These are phyloP conservation scores for Sciaenops ocellatus DNA, from an alignment of 2,797 vertebrate genomes.

Conservation along the genomic window DNA sequence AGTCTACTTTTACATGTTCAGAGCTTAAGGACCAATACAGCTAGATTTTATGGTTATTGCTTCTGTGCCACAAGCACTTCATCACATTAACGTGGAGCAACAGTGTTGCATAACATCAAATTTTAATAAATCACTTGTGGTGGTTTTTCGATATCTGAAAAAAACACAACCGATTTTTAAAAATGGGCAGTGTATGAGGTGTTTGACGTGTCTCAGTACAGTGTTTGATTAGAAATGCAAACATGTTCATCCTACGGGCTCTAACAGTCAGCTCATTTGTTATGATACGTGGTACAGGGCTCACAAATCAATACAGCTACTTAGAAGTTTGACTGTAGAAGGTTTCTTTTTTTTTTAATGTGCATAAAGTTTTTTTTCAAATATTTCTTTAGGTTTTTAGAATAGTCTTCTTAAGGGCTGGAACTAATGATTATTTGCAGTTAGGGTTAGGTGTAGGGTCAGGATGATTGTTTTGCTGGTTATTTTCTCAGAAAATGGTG, in stretches of 20 bases:
- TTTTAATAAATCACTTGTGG: conserved; percentile 14
- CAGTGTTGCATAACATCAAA: conserved; percentile 18
- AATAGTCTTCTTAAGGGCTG: background rate
- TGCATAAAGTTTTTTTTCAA: background rate
- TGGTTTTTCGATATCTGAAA: background rate
- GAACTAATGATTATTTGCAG: background rate
- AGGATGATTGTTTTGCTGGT: background rate
- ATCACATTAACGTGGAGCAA: conserved; percentile 21
- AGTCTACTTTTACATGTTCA: conserved; percentile 39
- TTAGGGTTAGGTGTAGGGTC: too few species aligned
- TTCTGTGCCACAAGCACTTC: conserved; percentile 39
- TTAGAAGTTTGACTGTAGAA: background rate
- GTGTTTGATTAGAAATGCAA: background rate
- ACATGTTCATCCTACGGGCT: background rate
- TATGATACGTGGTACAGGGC: background rate
- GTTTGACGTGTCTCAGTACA: background rate
- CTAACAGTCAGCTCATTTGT: background rate
- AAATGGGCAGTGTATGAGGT: background rate
- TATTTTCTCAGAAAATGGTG: background rate
- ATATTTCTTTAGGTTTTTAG: background rate
- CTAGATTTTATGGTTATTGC: conserved; percentile 52
- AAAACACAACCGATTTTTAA: background rate
- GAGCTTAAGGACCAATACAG: conserved; percentile 49
- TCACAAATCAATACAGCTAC: background rate
- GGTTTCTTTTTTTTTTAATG: background rate